Evolutionary conservation across 2,888 invertebrate genomes (phyloP).

Genomic region (Zygothrica quintamaculata): DNA sequence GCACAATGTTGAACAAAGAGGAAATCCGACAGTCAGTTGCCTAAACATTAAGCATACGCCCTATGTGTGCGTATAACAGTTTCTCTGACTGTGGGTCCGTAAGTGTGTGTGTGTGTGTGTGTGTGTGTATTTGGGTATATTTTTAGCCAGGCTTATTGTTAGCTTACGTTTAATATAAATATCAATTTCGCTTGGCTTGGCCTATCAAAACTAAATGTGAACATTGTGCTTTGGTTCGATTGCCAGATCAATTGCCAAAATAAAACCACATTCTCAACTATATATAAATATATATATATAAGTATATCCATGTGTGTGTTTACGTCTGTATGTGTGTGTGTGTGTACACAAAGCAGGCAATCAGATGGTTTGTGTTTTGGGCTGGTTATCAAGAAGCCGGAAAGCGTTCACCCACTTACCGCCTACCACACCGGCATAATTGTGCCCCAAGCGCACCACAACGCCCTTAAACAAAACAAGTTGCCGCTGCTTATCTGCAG

Average conservation of each 20-base stretch:
- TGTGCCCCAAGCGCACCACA: conserved; percentile 67
- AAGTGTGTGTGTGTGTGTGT: conserved; percentile 5
- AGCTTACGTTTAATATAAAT: conserved; percentile 77
- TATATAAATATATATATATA: no score
- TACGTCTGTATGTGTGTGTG: no score
- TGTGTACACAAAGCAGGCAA: conserved; percentile 16
- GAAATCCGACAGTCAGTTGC: conserved; percentile 70
- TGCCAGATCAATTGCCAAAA: conserved; percentile 77
- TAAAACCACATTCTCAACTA: conserved; percentile 64
- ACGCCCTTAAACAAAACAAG: conserved; percentile 77
- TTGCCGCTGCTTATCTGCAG: conserved; percentile 74
- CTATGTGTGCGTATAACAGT: conserved; percentile 34
- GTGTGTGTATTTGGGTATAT: conserved; percentile 15
- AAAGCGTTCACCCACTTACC: conserved; percentile 3
- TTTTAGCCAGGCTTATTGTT: conserved; percentile 62
- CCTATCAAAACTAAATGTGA: conserved; percentile 70
- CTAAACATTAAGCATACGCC: conserved; percentile 70
- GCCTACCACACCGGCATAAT: conserved; percentile 30
- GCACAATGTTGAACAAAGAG: conserved; percentile 54
- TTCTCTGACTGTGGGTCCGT: no score
- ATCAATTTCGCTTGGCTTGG: conserved; percentile 67
- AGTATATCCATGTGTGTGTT: no score
- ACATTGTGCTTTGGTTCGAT: conserved; percentile 58
- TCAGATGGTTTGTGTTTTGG: neutral
- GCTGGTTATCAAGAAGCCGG: conserved; percentile 12